These are phyloP conservation scores for Drosophila merina DNA, from an alignment of 2,888 invertebrate species.

Conservation along the genomic window DNA sequence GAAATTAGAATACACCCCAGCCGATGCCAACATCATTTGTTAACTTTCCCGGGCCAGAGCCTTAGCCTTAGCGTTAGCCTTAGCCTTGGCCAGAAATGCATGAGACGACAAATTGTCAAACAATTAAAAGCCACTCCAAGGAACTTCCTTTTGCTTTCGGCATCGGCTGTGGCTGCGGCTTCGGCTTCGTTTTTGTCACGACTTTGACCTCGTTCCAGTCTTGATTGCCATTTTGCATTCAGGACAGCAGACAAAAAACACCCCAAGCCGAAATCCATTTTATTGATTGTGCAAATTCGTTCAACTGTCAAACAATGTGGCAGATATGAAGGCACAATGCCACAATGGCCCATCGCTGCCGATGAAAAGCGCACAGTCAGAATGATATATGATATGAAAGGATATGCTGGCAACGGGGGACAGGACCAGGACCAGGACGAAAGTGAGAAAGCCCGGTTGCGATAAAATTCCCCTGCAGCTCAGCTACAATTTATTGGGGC, in stretches of 20 bases:
- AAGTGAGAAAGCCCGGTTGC: background rate
- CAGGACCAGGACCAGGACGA: background rate
- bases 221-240: slow-evolving; percentile 40
- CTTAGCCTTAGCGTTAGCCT: no score
- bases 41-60: slow-evolving; percentile 3
- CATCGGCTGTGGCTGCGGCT: background rate
- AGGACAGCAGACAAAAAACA: slow-evolving; percentile 28
- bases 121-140: slow-evolving; percentile 64
- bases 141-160: slow-evolving; percentile 6
- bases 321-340: slow-evolving; percentile 54
- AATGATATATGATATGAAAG: slow-evolving; percentile 27
- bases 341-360: slow-evolving; percentile 7
- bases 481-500: slow-evolving; percentile 24
- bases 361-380: slow-evolving; percentile 36
- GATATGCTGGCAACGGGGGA: background rate
- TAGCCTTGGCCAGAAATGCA: slow-evolving; percentile 31
- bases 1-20: slow-evolving; percentile 24
- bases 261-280: slow-evolving; percentile 50
- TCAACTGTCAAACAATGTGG: slow-evolving; percentile 61
- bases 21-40: slow-evolving; percentile 40
- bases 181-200: background rate
- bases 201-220: slow-evolving; percentile 19
- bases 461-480: slow-evolving; percentile 18
- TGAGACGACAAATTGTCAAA: slow-evolving; percentile 59
- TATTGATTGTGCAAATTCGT: slow-evolving; percentile 68